phyloP scores from a whole-genome alignment of 2,797 vertebrate species.

The Enteromius mattozi region DNA sequence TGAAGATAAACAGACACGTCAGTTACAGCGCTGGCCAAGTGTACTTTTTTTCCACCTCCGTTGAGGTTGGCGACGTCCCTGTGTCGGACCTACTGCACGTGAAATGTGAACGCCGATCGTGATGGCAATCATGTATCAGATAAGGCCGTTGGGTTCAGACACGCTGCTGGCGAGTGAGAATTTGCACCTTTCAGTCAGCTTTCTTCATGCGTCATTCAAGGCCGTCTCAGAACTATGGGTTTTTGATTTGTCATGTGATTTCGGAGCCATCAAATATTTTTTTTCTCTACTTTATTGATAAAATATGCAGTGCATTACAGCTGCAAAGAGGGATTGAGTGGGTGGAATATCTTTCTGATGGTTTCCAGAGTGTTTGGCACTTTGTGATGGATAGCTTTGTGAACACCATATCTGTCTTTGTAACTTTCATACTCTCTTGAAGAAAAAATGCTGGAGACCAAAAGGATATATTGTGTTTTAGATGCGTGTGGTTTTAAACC shows the following conservation, averaged over 20 bases:
- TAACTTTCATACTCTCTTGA: not conserved
- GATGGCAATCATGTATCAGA: conserved; percentile 76
- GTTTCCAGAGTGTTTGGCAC: conserved; percentile 17
- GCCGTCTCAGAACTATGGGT: not conserved
- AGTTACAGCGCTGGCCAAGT: conserved; percentile 59
- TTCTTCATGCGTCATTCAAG: conserved; percentile 19
- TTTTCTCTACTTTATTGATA: not conserved
- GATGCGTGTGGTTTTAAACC: not conserved
- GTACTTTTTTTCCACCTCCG: conserved; percentile 48
- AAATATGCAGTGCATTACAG: conserved; percentile 5
- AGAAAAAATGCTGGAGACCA: not conserved
- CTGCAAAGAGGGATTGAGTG: conserved; percentile 13
- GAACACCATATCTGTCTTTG: conserved; percentile 5
- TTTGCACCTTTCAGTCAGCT: conserved; percentile 13
- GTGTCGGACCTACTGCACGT: conserved; percentile 43
- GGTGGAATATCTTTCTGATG: conserved; percentile 8
- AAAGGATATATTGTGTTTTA: not conserved
- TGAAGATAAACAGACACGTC: conserved; percentile 65
- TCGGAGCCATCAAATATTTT: not conserved
- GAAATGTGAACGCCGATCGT: conserved; percentile 57
- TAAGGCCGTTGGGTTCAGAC: conserved; percentile 66
- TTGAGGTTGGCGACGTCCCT: conserved; percentile 55
- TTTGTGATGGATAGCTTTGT: conserved; percentile 23
- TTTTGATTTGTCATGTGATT: conserved; percentile 24
- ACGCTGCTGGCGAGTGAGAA: conserved; percentile 38